These are phyloP conservation scores for Synanthedon myopaeformis DNA, from an alignment of 2,888 invertebrate species.

Conservation along the genomic window DNA sequence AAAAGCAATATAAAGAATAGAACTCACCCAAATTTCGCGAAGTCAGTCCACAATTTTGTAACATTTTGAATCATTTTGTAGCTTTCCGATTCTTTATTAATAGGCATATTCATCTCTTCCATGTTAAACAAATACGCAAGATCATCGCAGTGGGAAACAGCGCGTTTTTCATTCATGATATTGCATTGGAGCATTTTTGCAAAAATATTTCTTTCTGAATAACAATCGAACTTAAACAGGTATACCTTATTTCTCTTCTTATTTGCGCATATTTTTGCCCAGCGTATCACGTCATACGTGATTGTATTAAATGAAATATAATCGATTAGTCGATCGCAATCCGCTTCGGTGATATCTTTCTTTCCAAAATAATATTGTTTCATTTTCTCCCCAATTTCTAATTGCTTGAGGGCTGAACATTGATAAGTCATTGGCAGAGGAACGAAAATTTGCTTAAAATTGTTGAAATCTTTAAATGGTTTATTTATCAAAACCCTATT, in stretches of 20 bases:
- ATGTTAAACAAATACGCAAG: constrained; percentile 21
- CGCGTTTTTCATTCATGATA: constrained; percentile 7
- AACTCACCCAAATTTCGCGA: constrained; percentile 30
- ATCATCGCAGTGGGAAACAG: constrained; percentile 22
- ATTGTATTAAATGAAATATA: constrained; percentile 16
- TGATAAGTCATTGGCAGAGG: constrained; percentile 42
- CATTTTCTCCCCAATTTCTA: constrained; percentile 1
- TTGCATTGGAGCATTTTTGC: constrained; percentile 6
- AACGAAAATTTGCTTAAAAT: constrained; percentile 5
- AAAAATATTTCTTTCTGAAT: constrained; percentile 21
- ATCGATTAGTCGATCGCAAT: constrained; percentile 14
- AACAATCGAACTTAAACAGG: constrained; percentile 28
- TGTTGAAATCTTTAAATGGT: neutral
- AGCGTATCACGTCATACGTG: constrained; percentile 13
- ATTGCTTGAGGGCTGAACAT: constrained; percentile 49
- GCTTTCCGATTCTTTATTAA: constrained; percentile 13
- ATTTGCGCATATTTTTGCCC: constrained; percentile 16
- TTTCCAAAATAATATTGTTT: constrained; percentile 13
- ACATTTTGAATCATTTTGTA: constrained; percentile 20
- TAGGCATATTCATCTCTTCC: constrained; percentile 8
- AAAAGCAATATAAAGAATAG: no score
- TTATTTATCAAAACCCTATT: neutral
- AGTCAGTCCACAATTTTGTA: constrained; percentile 28
- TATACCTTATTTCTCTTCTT: constrained; percentile 18
- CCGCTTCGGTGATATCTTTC: constrained; percentile 8